Conservation (phyloP, 2,113 vertebrate species). For the Oryzias melastigma region DNA sequence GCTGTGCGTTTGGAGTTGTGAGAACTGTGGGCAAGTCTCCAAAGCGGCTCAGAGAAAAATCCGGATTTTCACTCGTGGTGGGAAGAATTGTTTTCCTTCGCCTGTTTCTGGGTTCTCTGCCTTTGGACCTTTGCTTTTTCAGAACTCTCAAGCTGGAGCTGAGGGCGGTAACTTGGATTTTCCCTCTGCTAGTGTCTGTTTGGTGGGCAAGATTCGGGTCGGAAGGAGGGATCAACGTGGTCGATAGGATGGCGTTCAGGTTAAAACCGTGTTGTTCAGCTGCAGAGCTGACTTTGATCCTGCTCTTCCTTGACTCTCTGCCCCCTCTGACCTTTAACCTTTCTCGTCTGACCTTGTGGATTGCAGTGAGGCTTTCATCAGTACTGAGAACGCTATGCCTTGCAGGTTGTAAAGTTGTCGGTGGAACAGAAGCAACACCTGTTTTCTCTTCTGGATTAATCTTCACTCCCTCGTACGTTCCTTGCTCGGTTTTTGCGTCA, state of each 20-base stretch:
- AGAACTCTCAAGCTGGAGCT: constrained; percentile 15
- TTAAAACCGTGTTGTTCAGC: constrained; percentile 24
- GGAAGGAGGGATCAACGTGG: background rate
- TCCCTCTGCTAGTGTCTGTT: background rate
- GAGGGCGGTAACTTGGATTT: background rate
- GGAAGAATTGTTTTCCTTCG: constrained; percentile 44
- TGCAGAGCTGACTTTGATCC: constrained; percentile 28
- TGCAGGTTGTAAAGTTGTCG: constrained; percentile 5
- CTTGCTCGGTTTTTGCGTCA: constrained; percentile 23
- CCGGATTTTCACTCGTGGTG: constrained; percentile 9
- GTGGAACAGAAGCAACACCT: constrained; percentile 17
- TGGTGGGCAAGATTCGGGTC: constrained; percentile 19
- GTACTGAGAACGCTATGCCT: constrained; percentile 17
- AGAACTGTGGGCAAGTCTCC: constrained; percentile 11
- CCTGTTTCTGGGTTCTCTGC: constrained; percentile 42
- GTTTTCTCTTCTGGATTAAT: constrained; percentile 28
- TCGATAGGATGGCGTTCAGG: constrained; percentile 22
- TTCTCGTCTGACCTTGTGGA: constrained; percentile 45
- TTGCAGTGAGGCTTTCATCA: constrained; percentile 37
- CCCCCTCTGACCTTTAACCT: constrained; percentile 59
- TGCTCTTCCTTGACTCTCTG: constrained; percentile 42
- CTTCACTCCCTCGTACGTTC: constrained; percentile 40
- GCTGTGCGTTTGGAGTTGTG: constrained; percentile 1
- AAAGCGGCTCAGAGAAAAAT: constrained; percentile 8
- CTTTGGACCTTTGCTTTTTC: constrained; percentile 45